These are phyloP conservation scores for Boloria selene DNA, from an alignment of 2,888 invertebrate genomes.

Conservation along the genomic window DNA sequence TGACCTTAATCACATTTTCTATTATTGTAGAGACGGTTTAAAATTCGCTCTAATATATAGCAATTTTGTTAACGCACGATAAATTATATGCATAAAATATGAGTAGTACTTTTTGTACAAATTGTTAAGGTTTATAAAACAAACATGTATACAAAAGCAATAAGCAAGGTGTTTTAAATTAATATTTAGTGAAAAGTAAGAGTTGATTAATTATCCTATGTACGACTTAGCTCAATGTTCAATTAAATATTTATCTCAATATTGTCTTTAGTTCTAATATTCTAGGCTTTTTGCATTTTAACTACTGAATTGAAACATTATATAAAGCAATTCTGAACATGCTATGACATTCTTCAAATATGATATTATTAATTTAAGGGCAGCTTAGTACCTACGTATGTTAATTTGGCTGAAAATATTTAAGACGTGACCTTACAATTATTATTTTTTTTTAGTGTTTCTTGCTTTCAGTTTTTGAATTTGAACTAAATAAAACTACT, in stretches of 20 bases:
- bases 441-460: no score
- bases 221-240: neutral
- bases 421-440: no score
- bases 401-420: slow-evolving; percentile 3
- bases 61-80: slow-evolving; percentile 20
- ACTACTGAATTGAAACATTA: neutral
- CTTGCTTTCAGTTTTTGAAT: no score
- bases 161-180: neutral
- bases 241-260: no score
- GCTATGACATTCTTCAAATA: slow-evolving; percentile 5
- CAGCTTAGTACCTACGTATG: neutral
- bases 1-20: neutral
- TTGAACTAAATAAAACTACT: no score
- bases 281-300: slow-evolving; percentile 14
- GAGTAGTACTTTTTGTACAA: neutral
- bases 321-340: slow-evolving; percentile 7
- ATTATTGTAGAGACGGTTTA: slow-evolving; percentile 7
- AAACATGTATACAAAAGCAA: neutral
- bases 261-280: neutral
- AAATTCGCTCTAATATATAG: slow-evolving; percentile 1
- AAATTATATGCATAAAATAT: neutral
- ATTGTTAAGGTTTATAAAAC: slow-evolving; percentile 10
- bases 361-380: slow-evolving; percentile 10
- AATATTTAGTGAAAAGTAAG: neutral
- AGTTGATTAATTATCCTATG: neutral